Evolutionary conservation across 2,797 vertebrate species (phyloP).

Genomic region (Pangasius krempfi): DNA sequence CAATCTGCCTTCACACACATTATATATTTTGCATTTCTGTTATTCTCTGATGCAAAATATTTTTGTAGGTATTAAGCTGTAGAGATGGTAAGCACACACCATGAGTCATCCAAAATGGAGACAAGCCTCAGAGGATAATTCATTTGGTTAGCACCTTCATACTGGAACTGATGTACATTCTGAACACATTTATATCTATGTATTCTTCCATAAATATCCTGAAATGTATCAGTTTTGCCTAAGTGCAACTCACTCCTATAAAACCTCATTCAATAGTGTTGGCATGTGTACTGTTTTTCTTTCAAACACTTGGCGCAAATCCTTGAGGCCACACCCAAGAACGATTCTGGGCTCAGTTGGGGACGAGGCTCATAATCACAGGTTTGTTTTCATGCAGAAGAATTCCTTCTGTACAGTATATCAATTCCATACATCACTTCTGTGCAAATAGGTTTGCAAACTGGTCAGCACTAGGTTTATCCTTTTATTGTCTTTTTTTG

Average conservation of each 20-base stretch:
- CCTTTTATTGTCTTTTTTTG: background rate
- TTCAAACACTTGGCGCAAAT: background rate
- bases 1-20: background rate
- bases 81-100: background rate
- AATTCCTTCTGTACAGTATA: background rate
- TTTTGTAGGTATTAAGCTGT: conserved; percentile 39
- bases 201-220: background rate
- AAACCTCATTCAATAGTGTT: background rate
- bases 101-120: background rate
- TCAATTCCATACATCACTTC: background rate
- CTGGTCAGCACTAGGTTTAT: background rate
- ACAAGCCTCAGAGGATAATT: background rate
- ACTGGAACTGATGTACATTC: background rate
- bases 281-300: background rate
- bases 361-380: background rate
- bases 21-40: background rate
- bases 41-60: background rate
- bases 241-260: background rate
- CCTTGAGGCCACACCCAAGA: background rate
- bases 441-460: background rate
- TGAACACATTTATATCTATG: background rate
- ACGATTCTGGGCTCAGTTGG: background rate
- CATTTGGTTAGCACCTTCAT: background rate
- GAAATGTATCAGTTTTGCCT: background rate
- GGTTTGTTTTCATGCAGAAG: background rate